Evolutionary conservation across 2,113 vertebrate species (phyloP), one percentile per base, ranked within the genome.

Genomic region (Daboia siamensis): DNA sequence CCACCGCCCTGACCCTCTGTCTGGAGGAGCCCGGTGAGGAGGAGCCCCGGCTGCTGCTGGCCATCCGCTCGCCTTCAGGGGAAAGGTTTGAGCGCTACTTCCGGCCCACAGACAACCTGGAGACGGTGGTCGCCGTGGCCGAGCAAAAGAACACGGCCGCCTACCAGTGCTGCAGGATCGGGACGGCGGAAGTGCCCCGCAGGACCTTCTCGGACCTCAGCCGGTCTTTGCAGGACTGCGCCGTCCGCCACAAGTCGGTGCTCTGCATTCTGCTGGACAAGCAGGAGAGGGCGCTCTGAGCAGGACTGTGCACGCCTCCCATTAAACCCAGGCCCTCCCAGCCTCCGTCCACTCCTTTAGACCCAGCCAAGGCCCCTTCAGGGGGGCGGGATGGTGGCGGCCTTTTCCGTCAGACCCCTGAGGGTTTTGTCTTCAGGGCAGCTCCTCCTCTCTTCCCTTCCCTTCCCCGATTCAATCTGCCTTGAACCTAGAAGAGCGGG

Each of bases 101-200:
- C 97, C 94, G 97, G 17, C 96, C 98, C 17, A 96, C 98, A 0
- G 98, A 99, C 94, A 97, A 96, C 1, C 95, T 99, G 26, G 96
- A 94, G 46, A 93, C 1, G 0, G 97, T 99, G 11, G 96, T 98
- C 0, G 94, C 97, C 0, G 96, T 97, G 61, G 98, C 98, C 0
- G 98, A 99, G 85, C 95, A 92, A 90, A 95, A 93, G 94, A 97
- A 96, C 1, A 94, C 95, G 0, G 93, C 96, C 4, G 91, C 9
- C n/a, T 99, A 98, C 91, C 92, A 54, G 4, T 55, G 4, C 57
- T 98, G 97, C 93, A 96, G 96, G 0, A 3, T 99, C 0, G 97
- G 98, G 90, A 98, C 98, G 0, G 97, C 98, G 98, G 99, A 99
- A 10, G 97, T 99, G 48, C 99, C 99, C 5, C 95, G 98, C 5